phyloP scores from a whole-genome alignment of 2,797 vertebrate species.

The Enteromius trimaculatus region DNA sequence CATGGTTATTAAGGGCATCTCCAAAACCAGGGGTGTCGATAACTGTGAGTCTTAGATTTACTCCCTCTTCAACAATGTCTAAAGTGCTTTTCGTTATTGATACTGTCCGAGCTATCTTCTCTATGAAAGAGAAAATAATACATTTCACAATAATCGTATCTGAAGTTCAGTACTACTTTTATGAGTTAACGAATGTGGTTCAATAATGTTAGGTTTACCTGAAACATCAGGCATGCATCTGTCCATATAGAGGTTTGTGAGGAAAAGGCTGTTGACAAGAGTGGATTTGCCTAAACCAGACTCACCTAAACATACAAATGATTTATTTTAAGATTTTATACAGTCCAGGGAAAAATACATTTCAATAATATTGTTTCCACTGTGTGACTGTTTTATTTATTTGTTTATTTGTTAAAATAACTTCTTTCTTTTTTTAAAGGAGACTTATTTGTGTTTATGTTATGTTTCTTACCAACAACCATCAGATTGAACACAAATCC shows the following conservation, averaged over 20 bases:
- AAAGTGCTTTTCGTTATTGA: slow-evolving; percentile 77
- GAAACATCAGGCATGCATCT: slow-evolving; percentile 72
- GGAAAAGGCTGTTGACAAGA: slow-evolving; percentile 72
- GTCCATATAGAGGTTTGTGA: slow-evolving; percentile 81
- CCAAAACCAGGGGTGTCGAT: slow-evolving; percentile 86
- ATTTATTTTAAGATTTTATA: background rate
- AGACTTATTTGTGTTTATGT: background rate
- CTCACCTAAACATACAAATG: slow-evolving; percentile 66
- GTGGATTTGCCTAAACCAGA: slow-evolving; percentile 86
- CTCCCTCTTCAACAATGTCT: slow-evolving; percentile 83
- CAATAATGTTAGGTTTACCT: slow-evolving; percentile 63
- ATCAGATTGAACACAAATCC: slow-evolving; percentile 88
- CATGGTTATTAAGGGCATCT: slow-evolving; percentile 79
- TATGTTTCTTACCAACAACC: slow-evolving; percentile 76
- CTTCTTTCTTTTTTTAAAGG: too few relatives aligned
- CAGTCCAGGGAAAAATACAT: background rate
- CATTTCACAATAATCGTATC: background rate
- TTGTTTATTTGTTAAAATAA: background rate
- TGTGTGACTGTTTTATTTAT: background rate
- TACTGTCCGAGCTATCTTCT: slow-evolving; percentile 78
- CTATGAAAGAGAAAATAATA: slow-evolving; percentile 61
- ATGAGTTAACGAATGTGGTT: background rate
- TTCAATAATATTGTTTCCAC: background rate
- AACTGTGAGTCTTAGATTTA: slow-evolving; percentile 81
- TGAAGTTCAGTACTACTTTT: background rate